Percentiles rank a stretch among this genome's conserved stretches.
Conservation (phyloP, 2,113 vertebrate species). For the Alligator sinensis region DNA sequence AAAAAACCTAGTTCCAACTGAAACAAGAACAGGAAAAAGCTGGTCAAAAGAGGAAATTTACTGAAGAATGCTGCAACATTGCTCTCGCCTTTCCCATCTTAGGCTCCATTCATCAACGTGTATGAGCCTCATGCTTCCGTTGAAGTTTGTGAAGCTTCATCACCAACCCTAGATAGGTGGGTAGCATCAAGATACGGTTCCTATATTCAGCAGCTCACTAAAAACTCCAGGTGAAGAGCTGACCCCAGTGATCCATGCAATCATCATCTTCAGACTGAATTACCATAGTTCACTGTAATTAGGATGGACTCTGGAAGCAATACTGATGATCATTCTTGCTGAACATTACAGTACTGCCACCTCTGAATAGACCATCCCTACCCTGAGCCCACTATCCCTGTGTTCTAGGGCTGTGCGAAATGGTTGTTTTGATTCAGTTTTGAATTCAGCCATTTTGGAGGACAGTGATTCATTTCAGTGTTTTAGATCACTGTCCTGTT, state of each 20-base stretch:
- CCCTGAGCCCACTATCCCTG: accelerated
- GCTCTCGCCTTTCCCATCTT: not conserved
- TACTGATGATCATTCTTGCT: not conserved
- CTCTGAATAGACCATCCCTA: not conserved
- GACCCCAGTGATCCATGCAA: not conserved
- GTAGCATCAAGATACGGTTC: not conserved
- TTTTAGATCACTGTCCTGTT: too few relatives aligned
- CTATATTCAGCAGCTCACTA: not conserved
- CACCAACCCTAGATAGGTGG: not conserved
- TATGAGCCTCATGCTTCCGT: too few relatives aligned
- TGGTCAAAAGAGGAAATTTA: not conserved
- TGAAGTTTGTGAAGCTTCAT: not conserved
- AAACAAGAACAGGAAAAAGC: not conserved
- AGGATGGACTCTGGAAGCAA: not conserved
- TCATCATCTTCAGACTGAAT: not conserved
- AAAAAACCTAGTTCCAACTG: not conserved
- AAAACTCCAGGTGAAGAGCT: not conserved
- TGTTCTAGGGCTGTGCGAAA: not conserved
- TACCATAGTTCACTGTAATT: not conserved
- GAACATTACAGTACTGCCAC: not conserved
- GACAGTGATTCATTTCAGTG: too few relatives aligned
- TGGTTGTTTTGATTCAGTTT: too few relatives aligned
- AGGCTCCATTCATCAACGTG: not conserved
- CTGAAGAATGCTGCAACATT: not conserved
- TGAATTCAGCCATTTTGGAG: too few relatives aligned